These are phyloP conservation scores for Hephaestus fuliginosus DNA, from an alignment of 2,797 vertebrate species.

Conservation along the genomic window DNA sequence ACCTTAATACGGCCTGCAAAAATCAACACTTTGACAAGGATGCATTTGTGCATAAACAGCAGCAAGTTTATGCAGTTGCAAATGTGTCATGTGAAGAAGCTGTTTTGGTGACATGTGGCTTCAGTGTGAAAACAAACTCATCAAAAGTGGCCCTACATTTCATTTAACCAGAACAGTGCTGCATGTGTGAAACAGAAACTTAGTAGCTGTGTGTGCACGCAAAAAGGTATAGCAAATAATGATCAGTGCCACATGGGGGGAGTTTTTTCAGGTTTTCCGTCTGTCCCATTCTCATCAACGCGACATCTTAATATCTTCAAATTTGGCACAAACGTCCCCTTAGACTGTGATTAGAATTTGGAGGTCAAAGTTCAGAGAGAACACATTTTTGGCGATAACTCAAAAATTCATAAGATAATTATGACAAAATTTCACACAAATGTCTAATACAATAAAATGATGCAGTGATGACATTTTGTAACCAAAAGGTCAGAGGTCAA, in stretches of 20 bases:
- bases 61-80: not conserved
- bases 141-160: not conserved
- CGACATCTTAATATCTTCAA: too few species aligned
- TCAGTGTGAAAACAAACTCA: slow-evolving; percentile 6
- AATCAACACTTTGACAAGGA: slow-evolving; percentile 21
- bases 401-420: too few species aligned
- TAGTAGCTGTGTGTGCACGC: not conserved
- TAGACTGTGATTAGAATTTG: too few species aligned
- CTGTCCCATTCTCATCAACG: too few species aligned
- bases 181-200: not conserved
- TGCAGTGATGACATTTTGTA: too few species aligned
- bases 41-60: slow-evolving; percentile 28
- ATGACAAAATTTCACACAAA: too few species aligned
- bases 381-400: too few species aligned
- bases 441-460: too few species aligned
- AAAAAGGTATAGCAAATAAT: slow-evolving; percentile 8
- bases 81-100: slow-evolving; percentile 18
- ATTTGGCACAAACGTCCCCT: too few species aligned
- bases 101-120: not conserved
- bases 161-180: not conserved
- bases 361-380: too few species aligned
- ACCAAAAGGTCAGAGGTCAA: too few species aligned
- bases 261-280: not conserved
- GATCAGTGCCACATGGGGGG: not conserved
- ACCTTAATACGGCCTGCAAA: slow-evolving; percentile 15